Conservation (phyloP, 2,113 vertebrate genomes). For the Gallinago undulata region DNA sequence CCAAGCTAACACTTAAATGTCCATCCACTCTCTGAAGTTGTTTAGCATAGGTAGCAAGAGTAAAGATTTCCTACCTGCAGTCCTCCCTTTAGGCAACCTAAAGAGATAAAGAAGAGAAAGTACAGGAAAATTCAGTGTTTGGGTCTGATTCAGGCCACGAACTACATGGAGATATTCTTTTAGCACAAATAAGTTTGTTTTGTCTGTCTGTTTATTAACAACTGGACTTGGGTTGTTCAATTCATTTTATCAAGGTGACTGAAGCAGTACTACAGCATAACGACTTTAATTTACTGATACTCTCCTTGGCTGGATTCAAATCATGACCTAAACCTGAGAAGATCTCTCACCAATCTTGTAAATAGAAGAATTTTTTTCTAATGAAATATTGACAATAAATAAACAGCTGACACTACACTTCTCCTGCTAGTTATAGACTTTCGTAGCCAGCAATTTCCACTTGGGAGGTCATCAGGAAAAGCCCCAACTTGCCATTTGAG, state of each 20-base stretch:
- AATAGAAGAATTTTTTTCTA: conserved; percentile 47
- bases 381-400: conserved; percentile 38
- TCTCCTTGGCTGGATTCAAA: not conserved
- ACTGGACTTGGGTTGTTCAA: not conserved
- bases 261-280: not conserved
- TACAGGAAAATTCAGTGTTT: not conserved
- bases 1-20: not conserved
- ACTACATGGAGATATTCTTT: not conserved
- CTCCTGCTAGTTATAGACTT: not conserved
- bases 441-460: not conserved
- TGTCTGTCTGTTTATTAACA: not conserved
- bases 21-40: not conserved
- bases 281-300: not conserved
- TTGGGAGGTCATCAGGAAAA: not conserved
- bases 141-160: not conserved
- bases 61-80: not conserved
- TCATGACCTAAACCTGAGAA: not conserved
- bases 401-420: conserved; percentile 1
- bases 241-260: not conserved
- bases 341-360: not conserved
- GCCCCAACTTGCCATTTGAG: not conserved
- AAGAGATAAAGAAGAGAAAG: not conserved
- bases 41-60: not conserved
- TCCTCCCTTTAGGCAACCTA: not conserved
- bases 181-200: not conserved